Evolutionary conservation across 2,888 invertebrate genomes (phyloP).

Genomic region (Lumbricus terrestris): DNA sequence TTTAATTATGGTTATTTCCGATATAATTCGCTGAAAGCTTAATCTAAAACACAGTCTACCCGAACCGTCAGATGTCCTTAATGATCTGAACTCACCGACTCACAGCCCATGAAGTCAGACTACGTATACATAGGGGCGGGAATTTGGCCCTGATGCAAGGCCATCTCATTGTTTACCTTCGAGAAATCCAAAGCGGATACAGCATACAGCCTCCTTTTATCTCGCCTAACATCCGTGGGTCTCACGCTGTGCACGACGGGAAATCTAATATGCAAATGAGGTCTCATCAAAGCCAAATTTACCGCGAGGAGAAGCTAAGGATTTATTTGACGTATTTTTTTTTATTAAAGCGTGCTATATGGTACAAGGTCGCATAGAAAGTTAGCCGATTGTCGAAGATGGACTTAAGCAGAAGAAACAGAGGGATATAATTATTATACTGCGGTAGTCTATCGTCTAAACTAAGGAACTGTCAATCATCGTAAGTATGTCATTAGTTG

Average conservation of each 20-base stretch:
- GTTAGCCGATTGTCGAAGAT: neutral
- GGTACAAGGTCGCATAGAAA: neutral
- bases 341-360: neutral
- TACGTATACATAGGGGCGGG: neutral
- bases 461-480: neutral
- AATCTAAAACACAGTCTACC: neutral
- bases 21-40: neutral
- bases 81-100: neutral
- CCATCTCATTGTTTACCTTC: neutral
- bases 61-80: neutral
- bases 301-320: neutral
- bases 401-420: neutral
- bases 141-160: neutral
- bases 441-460: neutral
- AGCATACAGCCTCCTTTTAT: neutral
- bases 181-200: neutral
- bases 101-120: too few species aligned
- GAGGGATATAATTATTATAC: too few species aligned
- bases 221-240: neutral
- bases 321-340: neutral
- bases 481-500: neutral
- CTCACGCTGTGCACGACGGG: neutral
- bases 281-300: neutral
- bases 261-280: slow-evolving; percentile 3
- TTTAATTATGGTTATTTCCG: too few species aligned